These are phyloP conservation scores for Phalloptychus januarius DNA, from an alignment of 2,797 vertebrate genomes.

Conservation along the genomic window DNA sequence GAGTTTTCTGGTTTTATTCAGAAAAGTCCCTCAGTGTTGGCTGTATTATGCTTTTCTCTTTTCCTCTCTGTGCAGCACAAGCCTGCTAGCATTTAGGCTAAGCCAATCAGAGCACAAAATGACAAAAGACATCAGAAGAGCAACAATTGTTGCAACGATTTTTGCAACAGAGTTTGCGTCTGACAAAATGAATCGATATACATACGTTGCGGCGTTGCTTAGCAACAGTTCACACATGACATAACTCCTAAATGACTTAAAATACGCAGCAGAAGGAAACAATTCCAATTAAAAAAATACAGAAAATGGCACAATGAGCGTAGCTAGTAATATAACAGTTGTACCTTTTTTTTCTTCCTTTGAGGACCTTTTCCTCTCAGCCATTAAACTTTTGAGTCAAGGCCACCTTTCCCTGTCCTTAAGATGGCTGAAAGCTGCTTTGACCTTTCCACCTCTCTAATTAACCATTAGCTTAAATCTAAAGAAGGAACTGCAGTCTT, in stretches of 20 bases:
- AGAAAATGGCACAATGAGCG: background rate
- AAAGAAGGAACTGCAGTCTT: background rate
- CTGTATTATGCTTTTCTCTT: slow-evolving; percentile 6
- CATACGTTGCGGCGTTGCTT: too few relatives aligned
- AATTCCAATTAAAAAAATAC: background rate
- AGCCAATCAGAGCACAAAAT: background rate
- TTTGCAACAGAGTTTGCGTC: background rate
- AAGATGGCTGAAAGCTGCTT: background rate
- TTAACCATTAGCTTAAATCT: background rate
- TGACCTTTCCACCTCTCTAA: background rate
- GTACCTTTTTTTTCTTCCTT: background rate
- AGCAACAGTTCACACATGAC: background rate
- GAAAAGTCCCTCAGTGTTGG: slow-evolving; percentile 39
- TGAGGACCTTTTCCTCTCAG: background rate
- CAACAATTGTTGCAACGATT: background rate
- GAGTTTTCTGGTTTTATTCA: slow-evolving; percentile 30
- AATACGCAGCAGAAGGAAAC: background rate
- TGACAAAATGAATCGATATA: background rate
- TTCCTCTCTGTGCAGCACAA: background rate
- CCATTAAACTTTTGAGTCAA: background rate
- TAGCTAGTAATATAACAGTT: background rate
- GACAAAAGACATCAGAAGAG: background rate
- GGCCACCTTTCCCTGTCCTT: background rate
- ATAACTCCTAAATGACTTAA: background rate
- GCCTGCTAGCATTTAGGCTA: background rate